Percentiles rank a stretch among this genome's conserved stretches.
Evolutionary conservation across 2,888 invertebrate genomes (phyloP).

Genomic region (Hololepta plana): DNA sequence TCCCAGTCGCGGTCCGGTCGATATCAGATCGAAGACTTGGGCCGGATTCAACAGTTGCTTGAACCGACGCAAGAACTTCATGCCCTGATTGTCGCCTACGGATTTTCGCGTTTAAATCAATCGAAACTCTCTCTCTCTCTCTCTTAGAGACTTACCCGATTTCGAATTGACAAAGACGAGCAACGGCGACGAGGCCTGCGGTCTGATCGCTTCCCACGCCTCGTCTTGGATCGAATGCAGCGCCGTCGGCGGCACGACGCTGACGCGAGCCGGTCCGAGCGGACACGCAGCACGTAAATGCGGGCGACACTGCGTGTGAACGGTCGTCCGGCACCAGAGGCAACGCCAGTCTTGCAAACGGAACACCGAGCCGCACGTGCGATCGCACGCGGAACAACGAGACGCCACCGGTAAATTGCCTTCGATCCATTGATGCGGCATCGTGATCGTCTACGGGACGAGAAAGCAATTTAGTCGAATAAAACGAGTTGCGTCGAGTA

Average conservation of each 20-base stretch:
- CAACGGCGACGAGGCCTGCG: conserved; percentile 49
- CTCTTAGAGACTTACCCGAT: conserved; percentile 36
- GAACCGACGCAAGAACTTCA: conserved; percentile 86
- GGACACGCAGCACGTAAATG: conserved; percentile 60
- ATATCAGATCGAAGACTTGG: conserved; percentile 93
- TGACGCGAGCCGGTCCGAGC: conserved; percentile 74
- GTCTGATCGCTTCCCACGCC: conserved; percentile 74
- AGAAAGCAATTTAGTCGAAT: conserved; percentile 6
- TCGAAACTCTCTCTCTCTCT: conserved; percentile 5
- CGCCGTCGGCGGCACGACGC: conserved; percentile 86
- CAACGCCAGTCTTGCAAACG: conserved; percentile 92
- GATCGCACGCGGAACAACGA: conserved; percentile 84
- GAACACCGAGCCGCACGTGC: conserved; percentile 90
- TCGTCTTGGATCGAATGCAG: conserved; percentile 86
- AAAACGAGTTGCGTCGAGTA: not conserved
- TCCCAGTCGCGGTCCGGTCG: conserved; percentile 66
- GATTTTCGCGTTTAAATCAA: conserved; percentile 1
- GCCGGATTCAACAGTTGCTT: conserved; percentile 92
- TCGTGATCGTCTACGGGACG: conserved; percentile 55
- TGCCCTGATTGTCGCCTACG: conserved; percentile 88
- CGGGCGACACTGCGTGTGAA: conserved; percentile 83
- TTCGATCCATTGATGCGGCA: conserved; percentile 98
- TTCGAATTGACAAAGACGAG: conserved; percentile 96
- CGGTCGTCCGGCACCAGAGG: conserved; percentile 85
- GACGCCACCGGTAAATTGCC: conserved; percentile 91